Conservation (phyloP, 2,888 invertebrate species). For the Hirtodrosophila confusa region DNA sequence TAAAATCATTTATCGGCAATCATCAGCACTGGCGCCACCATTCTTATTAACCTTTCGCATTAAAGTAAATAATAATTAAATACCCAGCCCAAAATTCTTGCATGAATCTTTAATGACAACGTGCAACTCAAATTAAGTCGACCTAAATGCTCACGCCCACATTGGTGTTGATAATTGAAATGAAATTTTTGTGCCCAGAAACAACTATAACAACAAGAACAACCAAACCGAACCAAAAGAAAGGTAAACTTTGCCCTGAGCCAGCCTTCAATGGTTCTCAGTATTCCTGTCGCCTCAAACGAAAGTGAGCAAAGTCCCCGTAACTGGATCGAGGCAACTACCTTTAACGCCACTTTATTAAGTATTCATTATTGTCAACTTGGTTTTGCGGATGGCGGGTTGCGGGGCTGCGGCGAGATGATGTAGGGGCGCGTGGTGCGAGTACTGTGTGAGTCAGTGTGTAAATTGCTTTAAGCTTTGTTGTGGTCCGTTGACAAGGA, state of each 20-base stretch:
- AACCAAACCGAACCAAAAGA: conserved; percentile 37
- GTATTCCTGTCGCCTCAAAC: conserved; percentile 25
- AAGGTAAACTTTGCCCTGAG: conserved; percentile 69
- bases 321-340: conserved; percentile 49
- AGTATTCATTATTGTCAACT: conserved; percentile 77
- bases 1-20: neutral
- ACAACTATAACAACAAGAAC: conserved; percentile 26
- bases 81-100: neutral
- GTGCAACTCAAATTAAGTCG: conserved; percentile 46
- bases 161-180: conserved; percentile 71
- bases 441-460: conserved; percentile 4
- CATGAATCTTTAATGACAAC: conserved; percentile 28
- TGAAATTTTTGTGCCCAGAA: conserved; percentile 51
- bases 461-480: conserved; percentile 48
- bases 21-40: neutral
- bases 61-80: conserved; percentile 32
- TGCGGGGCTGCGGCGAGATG: conserved; percentile 6
- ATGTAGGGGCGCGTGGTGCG: conserved; percentile 12
- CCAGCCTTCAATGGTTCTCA: neutral
- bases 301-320: conserved; percentile 20
- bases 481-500: conserved; percentile 40
- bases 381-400: conserved; percentile 33
- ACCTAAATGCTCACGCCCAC: conserved; percentile 34
- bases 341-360: conserved; percentile 72
- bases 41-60: conserved; percentile 7